Percentiles rank a stretch among this genome's conserved stretches.
Conservation (phyloP, 2,797 vertebrate species). For the Parotocinclus haroldoi region DNA sequence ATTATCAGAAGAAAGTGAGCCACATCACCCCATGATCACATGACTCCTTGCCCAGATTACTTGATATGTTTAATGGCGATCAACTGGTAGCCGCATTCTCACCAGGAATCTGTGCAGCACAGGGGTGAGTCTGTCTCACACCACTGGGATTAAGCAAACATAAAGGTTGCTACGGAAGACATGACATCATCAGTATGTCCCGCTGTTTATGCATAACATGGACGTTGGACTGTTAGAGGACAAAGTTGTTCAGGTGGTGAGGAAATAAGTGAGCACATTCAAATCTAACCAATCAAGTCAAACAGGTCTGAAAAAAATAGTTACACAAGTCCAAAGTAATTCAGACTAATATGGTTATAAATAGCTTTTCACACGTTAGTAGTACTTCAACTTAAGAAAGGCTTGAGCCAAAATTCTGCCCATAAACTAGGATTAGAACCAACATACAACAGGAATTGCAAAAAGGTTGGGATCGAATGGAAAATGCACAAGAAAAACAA, state of each 20-base stretch:
- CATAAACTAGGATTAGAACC: too few species aligned
- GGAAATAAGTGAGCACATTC: neutral
- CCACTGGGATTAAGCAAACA: constrained; percentile 10
- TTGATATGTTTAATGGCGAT: neutral
- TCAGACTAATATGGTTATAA: neutral
- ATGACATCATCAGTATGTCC: constrained; percentile 6
- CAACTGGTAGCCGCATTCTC: neutral
- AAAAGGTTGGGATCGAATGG: too few species aligned
- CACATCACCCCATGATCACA: neutral
- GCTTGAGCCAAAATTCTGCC: too few species aligned
- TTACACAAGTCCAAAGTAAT: neutral
- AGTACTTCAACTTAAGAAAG: too few species aligned
- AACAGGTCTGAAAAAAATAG: constrained; percentile 15
- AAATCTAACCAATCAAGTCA: constrained; percentile 23
- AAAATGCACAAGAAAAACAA: too few species aligned
- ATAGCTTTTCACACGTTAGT: too few species aligned
- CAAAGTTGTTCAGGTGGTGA: neutral
- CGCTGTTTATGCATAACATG: neutral
- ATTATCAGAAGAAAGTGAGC: neutral
- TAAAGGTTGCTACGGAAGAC: constrained; percentile 15
- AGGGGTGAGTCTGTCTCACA: neutral
- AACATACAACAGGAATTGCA: too few species aligned
- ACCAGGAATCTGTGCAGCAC: constrained; percentile 1
- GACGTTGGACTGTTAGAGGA: neutral
- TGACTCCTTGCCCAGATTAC: neutral